Percentiles rank a stretch among this genome's conserved stretches.
These are phyloP conservation scores for Enteromius treurensis DNA, from an alignment of 2,797 vertebrate genomes.

Conservation along the genomic window DNA sequence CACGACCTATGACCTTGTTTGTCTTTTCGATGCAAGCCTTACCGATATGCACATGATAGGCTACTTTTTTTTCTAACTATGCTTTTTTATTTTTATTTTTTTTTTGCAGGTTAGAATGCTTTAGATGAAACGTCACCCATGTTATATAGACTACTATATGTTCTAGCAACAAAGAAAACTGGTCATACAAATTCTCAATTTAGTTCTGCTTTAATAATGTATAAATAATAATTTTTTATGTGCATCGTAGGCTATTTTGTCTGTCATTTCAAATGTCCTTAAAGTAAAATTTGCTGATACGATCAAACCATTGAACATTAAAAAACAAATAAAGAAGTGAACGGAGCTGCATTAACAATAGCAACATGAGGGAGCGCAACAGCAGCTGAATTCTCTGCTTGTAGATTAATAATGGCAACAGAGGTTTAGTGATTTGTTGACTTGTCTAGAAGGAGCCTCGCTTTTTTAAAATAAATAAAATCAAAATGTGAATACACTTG, in stretches of 20 bases:
- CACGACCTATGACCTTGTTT: slow-evolving; percentile 67
- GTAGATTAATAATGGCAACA: background rate
- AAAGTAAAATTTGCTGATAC: background rate
- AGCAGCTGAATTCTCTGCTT: no score
- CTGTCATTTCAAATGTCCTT: background rate
- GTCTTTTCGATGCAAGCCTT: background rate
- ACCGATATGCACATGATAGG: background rate
- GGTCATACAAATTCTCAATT: background rate
- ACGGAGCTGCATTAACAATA: background rate
- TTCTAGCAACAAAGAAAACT: background rate
- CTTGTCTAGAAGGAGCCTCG: background rate
- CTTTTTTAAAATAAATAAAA: background rate
- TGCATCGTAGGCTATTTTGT: background rate
- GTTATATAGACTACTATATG: background rate
- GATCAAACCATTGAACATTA: background rate
- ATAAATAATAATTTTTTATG: background rate
- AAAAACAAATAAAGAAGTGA: background rate
- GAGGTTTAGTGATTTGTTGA: background rate
- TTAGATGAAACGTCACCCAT: no score
- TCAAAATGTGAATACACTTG: background rate
- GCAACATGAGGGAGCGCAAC: background rate
- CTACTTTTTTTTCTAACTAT: background rate
- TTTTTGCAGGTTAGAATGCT: background rate
- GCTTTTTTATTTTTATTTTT: background rate
- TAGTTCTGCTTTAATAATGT: background rate